These are phyloP conservation scores for Nephrotoma appendiculata DNA, from an alignment of 2,888 invertebrate species.

Conservation along the genomic window DNA sequence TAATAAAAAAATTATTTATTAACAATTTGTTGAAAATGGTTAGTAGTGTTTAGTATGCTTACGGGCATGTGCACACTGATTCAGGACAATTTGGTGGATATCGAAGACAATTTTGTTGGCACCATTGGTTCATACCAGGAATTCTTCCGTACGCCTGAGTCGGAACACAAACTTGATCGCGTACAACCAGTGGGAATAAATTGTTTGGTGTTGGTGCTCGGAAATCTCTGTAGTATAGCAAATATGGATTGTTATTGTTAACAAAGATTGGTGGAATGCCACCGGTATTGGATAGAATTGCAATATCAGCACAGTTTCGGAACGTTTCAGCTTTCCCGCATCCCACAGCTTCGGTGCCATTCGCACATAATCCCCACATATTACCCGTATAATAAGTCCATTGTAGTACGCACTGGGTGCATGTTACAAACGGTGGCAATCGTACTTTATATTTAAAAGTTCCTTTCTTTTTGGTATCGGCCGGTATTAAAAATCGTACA, in stretches of 20 bases:
- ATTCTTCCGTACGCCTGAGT: slow-evolving; percentile 45
- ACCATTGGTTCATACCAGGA: slow-evolving; percentile 71
- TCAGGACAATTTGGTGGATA: slow-evolving; percentile 78
- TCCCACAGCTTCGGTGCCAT: slow-evolving; percentile 76
- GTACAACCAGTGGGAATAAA: slow-evolving; percentile 59
- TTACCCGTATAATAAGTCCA: slow-evolving; percentile 88
- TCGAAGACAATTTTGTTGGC: slow-evolving; percentile 69
- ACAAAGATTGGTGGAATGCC: slow-evolving; percentile 57
- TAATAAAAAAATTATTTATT: background rate
- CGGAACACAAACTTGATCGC: slow-evolving; percentile 68
- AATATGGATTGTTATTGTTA: slow-evolving; percentile 47
- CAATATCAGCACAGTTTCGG: slow-evolving; percentile 79
- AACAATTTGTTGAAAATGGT: background rate
- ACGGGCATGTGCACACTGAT: slow-evolving; percentile 67
- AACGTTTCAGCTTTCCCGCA: slow-evolving; percentile 87
- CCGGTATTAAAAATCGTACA: slow-evolving; percentile 54
- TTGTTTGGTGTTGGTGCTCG: slow-evolving; percentile 44
- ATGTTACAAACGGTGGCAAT: slow-evolving; percentile 69
- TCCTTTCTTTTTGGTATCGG: slow-evolving; percentile 53
- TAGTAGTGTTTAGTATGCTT: slow-evolving; percentile 33
- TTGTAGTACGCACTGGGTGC: slow-evolving; percentile 80
- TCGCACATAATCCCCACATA: slow-evolving; percentile 79
- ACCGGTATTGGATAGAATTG: slow-evolving; percentile 63
- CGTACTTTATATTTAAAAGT: slow-evolving; percentile 54
- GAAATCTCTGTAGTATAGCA: slow-evolving; percentile 60